Base-by-base conservation (phyloP, 2,797 vertebrate species). In the Pseudocheirus occidentalis region DNA sequence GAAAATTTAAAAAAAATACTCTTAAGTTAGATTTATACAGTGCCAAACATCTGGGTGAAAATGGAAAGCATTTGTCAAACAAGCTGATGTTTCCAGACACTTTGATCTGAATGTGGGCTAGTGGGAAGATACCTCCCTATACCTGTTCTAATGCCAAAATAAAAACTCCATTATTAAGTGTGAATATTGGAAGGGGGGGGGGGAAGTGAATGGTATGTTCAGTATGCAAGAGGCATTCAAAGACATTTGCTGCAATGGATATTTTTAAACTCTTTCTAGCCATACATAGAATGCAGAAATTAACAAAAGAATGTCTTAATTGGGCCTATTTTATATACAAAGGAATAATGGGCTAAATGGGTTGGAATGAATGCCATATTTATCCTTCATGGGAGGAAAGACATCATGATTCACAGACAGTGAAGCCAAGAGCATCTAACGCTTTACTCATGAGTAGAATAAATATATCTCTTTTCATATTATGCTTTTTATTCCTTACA, bases 311-410 rank as follows among this genome's bases (percentile, higher is more conserved):
- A 98, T 97, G 97, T 98, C 98, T 98, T 99, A 98, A 99, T 98
- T 99, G 98, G 97, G 97, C 97, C 97, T 98, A 97, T 98, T 99
- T 98, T 98, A 98, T 98, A 98, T 97, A 98, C 96, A 98, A 98
- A 98, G 98, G 98, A 98, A 99, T 98, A 98, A 98, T 98, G 97
- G 98, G 94, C 98, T 99, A 98, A 98, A 98, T 98, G 98, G 98
- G 97, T 98, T 98, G 98, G 98, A 98, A 98, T 98, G 98, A 98
- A 98, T 98, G 97, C 98, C 98, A 97, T 98, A 98, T 99, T 99
- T 99, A 98, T 98, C 98, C 98, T 98, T 98, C 98, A 98, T 97
- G 98, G 97, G 98, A 98, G 97, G 97, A 98, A 98, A 98, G 98
- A 97, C 98, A 98, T 81, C 97, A 98, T 98, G 98, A 98, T 98